phyloP scores from a whole-genome alignment of 2,888 invertebrate genomes.

The Orthosia gothica region DNA sequence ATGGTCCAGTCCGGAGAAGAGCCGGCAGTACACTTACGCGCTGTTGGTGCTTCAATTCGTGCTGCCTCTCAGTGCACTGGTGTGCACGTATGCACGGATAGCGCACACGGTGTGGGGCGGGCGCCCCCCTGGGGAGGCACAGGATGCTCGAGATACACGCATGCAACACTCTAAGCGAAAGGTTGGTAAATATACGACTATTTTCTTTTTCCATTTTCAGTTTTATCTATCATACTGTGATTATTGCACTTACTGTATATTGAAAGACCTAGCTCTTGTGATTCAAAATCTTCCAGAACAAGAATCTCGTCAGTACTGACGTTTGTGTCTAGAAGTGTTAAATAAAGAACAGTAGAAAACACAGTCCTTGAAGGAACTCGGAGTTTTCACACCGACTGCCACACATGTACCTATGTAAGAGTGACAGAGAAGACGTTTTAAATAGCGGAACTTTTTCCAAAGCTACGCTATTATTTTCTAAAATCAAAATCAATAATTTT shows the following conservation, averaged over 20 bases:
- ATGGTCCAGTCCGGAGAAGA: slow-evolving; percentile 93
- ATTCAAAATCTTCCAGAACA: neutral
- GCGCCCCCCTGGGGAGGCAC: slow-evolving; percentile 97
- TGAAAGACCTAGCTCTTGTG: neutral
- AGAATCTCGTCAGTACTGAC: neutral
- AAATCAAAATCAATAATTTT: too few relatives aligned
- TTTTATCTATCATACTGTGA: neutral
- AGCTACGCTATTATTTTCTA: neutral
- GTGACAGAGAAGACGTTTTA: too few relatives aligned
- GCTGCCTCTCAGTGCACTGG: slow-evolving; percentile 95
- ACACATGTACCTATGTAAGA: too few relatives aligned
- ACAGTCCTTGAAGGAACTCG: neutral
- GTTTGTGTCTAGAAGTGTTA: neutral
- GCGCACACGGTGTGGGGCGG: slow-evolving; percentile 97
- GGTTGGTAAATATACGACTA: slow-evolving; percentile 88
- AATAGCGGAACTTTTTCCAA: too few relatives aligned
- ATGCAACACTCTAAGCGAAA: slow-evolving; percentile 97
- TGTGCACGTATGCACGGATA: slow-evolving; percentile 97
- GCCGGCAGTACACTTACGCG: slow-evolving; percentile 94
- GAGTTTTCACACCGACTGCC: neutral
- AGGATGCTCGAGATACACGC: slow-evolving; percentile 95
- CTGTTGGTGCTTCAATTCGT: slow-evolving; percentile 96
- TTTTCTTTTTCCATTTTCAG: neutral
- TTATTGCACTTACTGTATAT: neutral
- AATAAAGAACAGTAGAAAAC: neutral